Conservation (phyloP, 2,888 invertebrate genomes). For the Apotomis capreana region DNA sequence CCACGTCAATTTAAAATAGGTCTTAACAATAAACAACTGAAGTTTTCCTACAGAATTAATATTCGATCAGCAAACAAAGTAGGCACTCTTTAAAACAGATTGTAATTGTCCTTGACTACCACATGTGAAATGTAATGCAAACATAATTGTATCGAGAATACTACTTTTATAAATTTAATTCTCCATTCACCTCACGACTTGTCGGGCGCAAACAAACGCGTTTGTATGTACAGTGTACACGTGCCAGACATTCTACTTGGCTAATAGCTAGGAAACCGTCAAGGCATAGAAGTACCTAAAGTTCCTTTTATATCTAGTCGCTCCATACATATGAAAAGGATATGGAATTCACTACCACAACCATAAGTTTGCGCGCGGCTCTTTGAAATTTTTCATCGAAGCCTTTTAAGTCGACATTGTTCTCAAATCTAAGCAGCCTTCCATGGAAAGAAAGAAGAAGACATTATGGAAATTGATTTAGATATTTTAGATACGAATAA, state of each 20-base stretch:
- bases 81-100: constrained; percentile 28
- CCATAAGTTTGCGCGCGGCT: not conserved
- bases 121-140: constrained; percentile 46
- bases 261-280: constrained; percentile 29
- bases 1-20: not conserved
- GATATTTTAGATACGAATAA: not conserved
- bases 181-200: constrained; percentile 42
- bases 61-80: constrained; percentile 26
- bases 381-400: not conserved
- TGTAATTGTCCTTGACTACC: constrained; percentile 47
- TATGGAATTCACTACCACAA: constrained; percentile 4
- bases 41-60: constrained; percentile 21
- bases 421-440: not conserved
- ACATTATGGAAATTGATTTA: not conserved
- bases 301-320: constrained; percentile 19
- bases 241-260: constrained; percentile 41
- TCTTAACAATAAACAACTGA: constrained; percentile 7
- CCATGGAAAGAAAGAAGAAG: not conserved
- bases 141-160: constrained; percentile 39
- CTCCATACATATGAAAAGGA: constrained; percentile 12
- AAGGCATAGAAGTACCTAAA: constrained; percentile 25
- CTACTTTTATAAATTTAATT: constrained; percentile 38
- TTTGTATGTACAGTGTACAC: constrained; percentile 35
- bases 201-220: constrained; percentile 28
- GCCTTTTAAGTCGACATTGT: not conserved